Conservation (phyloP, 2,888 invertebrate genomes). For the Harpagoxenus sublaevis region DNA sequence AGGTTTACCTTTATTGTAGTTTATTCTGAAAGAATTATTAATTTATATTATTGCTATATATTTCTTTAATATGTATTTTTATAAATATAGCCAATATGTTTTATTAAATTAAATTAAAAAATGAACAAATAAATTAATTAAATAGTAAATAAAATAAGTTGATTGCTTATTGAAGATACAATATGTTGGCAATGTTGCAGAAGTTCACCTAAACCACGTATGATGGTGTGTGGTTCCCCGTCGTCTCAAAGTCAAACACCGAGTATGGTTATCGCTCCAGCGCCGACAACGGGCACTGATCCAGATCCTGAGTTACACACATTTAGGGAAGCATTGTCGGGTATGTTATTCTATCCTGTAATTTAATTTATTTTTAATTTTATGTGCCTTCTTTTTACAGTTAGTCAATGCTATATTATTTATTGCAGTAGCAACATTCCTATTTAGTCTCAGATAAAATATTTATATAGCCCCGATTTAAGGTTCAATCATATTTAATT, state of each 20-base stretch:
- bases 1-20: conserved; percentile 81
- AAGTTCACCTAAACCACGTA: conserved; percentile 87
- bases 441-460: not conserved
- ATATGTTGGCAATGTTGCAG: conserved; percentile 76
- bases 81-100: not conserved
- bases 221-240: conserved; percentile 85
- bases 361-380: not conserved
- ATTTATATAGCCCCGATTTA: not conserved
- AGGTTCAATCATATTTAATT: not conserved
- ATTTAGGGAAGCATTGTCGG: conserved; percentile 91
- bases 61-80: not conserved
- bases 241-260: conserved; percentile 86
- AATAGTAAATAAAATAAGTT: not conserved
- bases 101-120: not conserved
- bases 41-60: not conserved
- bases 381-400: not conserved
- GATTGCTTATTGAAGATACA: not conserved
- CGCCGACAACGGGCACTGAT: conserved; percentile 84
- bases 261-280: conserved; percentile 85
- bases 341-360: conserved; percentile 79
- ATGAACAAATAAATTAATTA: not conserved
- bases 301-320: conserved; percentile 90
- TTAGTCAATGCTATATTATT: not conserved
- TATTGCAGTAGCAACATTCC: not conserved
- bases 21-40: not conserved